These are phyloP conservation scores for Volucella inanis DNA, from an alignment of 2,888 invertebrate genomes.

Conservation along the genomic window DNA sequence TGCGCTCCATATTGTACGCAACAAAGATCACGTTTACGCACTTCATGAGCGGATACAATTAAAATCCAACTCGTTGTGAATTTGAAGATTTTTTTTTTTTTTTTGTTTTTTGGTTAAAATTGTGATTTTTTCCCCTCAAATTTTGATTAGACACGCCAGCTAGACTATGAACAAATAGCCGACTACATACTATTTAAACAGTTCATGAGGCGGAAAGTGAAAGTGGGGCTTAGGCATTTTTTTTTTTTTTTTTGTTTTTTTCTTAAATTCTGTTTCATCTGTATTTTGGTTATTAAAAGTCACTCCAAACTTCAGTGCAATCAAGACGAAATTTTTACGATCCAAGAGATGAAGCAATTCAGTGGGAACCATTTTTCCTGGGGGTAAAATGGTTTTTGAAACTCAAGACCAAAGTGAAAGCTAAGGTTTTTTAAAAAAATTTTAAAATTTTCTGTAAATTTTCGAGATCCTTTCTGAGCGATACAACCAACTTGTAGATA, in stretches of 20 bases:
- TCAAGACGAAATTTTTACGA: constrained; percentile 1
- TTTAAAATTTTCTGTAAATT: not conserved
- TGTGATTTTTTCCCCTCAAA: constrained; percentile 23
- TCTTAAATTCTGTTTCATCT: constrained; percentile 53
- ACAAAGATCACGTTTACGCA: constrained; percentile 68
- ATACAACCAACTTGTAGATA: no score
- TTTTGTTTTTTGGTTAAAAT: constrained; percentile 29
- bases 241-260: no score
- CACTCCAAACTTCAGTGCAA: constrained; percentile 17
- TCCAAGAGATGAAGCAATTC: constrained; percentile 31
- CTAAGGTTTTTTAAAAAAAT: constrained; percentile 3
- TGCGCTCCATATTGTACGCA: not conserved
- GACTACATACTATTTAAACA: constrained; percentile 11
- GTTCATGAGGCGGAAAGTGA: constrained; percentile 70
- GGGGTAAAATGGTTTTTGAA: constrained; percentile 14
- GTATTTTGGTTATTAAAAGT: not conserved
- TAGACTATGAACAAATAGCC: constrained; percentile 6
- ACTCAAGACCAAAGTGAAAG: constrained; percentile 43
- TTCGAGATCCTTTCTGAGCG: not conserved
- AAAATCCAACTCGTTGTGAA: constrained; percentile 2
- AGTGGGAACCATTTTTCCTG: constrained; percentile 30
- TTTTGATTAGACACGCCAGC: constrained; percentile 32
- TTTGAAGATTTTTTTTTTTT: constrained; percentile 8
- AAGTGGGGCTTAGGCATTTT: constrained; percentile 74
- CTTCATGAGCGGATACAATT: constrained; percentile 44